Conservation (phyloP, 2,113 vertebrate genomes). For the Rhinogobius similis region DNA sequence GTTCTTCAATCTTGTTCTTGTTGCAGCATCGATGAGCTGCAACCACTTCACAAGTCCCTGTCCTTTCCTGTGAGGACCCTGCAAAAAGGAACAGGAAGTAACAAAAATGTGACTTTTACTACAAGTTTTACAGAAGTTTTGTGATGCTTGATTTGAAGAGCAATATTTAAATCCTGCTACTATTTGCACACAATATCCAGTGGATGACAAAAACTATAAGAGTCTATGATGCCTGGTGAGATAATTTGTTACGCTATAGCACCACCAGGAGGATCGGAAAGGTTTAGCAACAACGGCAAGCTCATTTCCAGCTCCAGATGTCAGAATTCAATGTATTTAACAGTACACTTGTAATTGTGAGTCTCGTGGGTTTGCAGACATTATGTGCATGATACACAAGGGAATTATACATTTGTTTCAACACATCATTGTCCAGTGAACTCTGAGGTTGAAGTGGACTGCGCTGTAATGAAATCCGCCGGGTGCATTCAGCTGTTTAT, state of each 20-base stretch:
- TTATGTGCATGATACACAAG: background rate
- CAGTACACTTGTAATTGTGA: background rate
- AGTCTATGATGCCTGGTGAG: background rate
- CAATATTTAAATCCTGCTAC: background rate
- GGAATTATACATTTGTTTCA: background rate
- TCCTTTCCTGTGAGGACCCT: constrained; percentile 69
- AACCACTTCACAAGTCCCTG: constrained; percentile 91
- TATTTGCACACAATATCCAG: too few relatives aligned
- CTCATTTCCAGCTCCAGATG: background rate
- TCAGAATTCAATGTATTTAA: background rate
- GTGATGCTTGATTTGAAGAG: background rate
- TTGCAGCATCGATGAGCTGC: constrained; percentile 94
- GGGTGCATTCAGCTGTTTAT: too few relatives aligned
- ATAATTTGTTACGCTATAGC: constrained; percentile 46
- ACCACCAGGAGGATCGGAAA: constrained; percentile 59
- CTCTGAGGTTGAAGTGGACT: too few relatives aligned
- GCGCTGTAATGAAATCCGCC: background rate
- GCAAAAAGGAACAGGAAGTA: constrained; percentile 22
- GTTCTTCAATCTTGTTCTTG: constrained; percentile 93
- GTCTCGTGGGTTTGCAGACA: background rate
- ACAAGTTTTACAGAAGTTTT: background rate
- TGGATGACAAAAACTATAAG: background rate
- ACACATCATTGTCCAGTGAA: background rate
- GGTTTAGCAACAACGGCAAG: background rate
- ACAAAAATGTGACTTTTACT: background rate